Percentiles rank a stretch among this genome's conserved stretches.
phyloP scores from a whole-genome alignment of 1,140 invertebrate species.

The Zaprionus taronus region DNA sequence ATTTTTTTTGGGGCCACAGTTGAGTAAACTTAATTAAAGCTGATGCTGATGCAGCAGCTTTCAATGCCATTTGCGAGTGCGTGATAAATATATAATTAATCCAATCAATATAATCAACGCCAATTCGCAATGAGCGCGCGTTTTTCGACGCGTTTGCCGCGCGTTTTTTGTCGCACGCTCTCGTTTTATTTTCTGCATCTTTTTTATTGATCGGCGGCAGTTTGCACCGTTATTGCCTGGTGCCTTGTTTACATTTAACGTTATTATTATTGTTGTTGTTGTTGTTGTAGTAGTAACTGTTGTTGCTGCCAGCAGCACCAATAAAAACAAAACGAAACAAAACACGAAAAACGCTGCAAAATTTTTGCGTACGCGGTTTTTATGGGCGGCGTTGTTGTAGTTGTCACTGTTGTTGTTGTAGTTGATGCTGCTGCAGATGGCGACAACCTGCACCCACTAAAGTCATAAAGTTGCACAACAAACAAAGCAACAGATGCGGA shows the following conservation, averaged over 20 bases:
- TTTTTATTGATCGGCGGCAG: slow-evolving; percentile 25
- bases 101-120: slow-evolving; percentile 17
- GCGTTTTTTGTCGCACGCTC: slow-evolving; percentile 10
- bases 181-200: neutral
- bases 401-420: slow-evolving; percentile 3
- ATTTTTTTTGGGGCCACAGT: slow-evolving; percentile 30
- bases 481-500: slow-evolving; percentile 40
- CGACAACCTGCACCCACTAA: slow-evolving; percentile 37
- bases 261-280: slow-evolving; percentile 5
- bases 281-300: neutral
- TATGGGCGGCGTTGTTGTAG: slow-evolving; percentile 8
- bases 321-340: slow-evolving; percentile 18
- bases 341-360: neutral
- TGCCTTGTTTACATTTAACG: slow-evolving; percentile 22
- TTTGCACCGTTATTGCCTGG: slow-evolving; percentile 40
- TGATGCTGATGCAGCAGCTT: slow-evolving; percentile 7
- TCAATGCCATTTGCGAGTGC: slow-evolving; percentile 33
- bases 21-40: slow-evolving; percentile 31
- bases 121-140: slow-evolving; percentile 11
- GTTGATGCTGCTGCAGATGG: neutral
- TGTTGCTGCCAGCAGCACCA: neutral
- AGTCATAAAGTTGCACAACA: slow-evolving; percentile 28
- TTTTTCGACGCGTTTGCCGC: slow-evolving; percentile 4
- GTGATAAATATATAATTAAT: slow-evolving; percentile 19
- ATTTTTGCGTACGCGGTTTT: slow-evolving; percentile 39